These are phyloP conservation scores for Circaetus cinerascens DNA, from an alignment of 2,113 vertebrate genomes.

Conservation along the genomic window DNA sequence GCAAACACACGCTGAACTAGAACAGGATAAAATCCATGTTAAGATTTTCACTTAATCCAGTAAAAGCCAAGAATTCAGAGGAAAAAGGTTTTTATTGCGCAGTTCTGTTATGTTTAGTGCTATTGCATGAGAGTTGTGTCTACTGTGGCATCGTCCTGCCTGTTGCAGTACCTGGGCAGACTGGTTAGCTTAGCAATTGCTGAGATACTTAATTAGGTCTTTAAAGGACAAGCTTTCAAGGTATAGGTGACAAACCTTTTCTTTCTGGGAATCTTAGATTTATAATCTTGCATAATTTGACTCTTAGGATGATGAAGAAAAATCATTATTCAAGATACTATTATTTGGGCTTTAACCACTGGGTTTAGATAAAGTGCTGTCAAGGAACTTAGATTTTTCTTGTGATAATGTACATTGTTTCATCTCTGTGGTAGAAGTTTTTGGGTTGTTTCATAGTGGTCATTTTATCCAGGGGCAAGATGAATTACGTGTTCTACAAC, in stretches of 20 bases:
- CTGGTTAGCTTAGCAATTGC: too few species aligned
- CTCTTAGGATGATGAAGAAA: background rate
- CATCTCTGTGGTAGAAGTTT: background rate
- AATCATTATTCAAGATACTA: background rate
- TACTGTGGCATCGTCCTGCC: background rate
- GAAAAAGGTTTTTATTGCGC: background rate
- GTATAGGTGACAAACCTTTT: background rate
- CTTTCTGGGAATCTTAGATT: background rate
- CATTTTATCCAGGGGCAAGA: constrained; percentile 1
- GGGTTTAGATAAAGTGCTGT: background rate
- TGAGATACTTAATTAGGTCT: too few species aligned
- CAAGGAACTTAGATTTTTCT: background rate
- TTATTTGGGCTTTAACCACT: background rate
- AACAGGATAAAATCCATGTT: background rate
- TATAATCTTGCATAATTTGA: background rate
- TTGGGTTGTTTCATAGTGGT: background rate
- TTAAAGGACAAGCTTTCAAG: background rate
- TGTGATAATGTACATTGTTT: background rate
- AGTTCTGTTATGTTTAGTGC: background rate
- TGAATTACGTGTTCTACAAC: background rate
- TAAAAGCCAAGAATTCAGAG: background rate
- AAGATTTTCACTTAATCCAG: background rate
- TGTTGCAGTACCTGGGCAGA: too few species aligned
- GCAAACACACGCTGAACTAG: background rate
- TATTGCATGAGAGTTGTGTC: background rate